These are phyloP conservation scores for Scaptomyza hsui DNA, from an alignment of 1,140 invertebrate species.

Conservation along the genomic window DNA sequence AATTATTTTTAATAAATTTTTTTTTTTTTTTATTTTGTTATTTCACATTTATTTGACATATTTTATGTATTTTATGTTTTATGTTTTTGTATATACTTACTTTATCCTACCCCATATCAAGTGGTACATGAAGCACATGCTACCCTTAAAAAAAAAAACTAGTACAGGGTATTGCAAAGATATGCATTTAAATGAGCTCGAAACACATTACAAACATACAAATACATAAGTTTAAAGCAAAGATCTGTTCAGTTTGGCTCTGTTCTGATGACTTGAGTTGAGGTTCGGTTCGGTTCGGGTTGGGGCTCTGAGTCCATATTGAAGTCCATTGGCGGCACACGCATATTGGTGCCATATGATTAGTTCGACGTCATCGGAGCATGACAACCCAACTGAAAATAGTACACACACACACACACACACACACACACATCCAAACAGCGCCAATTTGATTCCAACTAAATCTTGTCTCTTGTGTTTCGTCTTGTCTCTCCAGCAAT, in stretches of 20 bases:
- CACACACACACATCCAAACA: too few species aligned
- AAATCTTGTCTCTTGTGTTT: slow-evolving; percentile 28
- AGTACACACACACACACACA: too few species aligned
- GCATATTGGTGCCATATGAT: slow-evolving; percentile 80
- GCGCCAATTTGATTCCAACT: slow-evolving; percentile 49
- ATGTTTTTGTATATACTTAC: too few species aligned
- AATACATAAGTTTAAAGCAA: neutral
- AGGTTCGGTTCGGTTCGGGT: neutral
- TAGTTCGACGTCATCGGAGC: slow-evolving; percentile 67
- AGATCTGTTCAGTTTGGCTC: slow-evolving; percentile 5
- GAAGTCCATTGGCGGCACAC: slow-evolving; percentile 36
- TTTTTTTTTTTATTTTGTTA: too few species aligned
- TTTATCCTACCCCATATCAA: neutral
- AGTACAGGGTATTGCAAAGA: slow-evolving; percentile 9
- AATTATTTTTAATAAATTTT: too few species aligned
- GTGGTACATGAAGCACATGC: neutral
- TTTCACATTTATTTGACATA: too few species aligned
- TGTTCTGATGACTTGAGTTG: neutral
- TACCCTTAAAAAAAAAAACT: neutral
- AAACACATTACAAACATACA: neutral
- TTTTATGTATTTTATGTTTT: too few species aligned
- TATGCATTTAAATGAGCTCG: neutral
- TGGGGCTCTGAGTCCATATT: slow-evolving; percentile 5
- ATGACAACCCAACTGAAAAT: slow-evolving; percentile 65
- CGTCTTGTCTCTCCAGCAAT: slow-evolving; percentile 44